Percentiles rank a stretch among this genome's conserved stretches.
These are phyloP conservation scores for Atherinomorus stipes DNA, from an alignment of 2,113 vertebrate species.

Conservation along the genomic window DNA sequence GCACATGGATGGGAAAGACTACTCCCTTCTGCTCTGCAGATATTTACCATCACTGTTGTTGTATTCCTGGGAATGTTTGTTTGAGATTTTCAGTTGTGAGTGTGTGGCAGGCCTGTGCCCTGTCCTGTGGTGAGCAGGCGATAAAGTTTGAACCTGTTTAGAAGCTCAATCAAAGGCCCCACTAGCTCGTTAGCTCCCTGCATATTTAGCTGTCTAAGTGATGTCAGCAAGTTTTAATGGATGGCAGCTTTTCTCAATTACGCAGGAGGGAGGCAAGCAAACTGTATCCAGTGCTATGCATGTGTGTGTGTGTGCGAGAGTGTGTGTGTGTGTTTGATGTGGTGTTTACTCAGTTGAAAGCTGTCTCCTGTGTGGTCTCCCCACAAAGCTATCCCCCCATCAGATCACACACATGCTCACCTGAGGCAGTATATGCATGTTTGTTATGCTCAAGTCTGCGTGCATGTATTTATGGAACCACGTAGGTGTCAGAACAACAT, in stretches of 20 bases:
- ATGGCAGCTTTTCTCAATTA: conserved; percentile 82
- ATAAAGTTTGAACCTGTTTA: conserved; percentile 74
- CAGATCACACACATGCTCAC: conserved; percentile 75
- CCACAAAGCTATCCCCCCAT: conserved; percentile 70
- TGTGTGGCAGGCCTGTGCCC: conserved; percentile 58
- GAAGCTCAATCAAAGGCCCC: conserved; percentile 71
- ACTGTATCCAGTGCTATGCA: conserved; percentile 61
- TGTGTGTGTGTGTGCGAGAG: conserved; percentile 48
- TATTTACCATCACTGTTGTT: conserved; percentile 47
- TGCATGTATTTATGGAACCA: conserved; percentile 33
- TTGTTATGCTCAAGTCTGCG: conserved; percentile 20
- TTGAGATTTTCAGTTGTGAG: conserved; percentile 70
- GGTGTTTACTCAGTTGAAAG: conserved; percentile 82
- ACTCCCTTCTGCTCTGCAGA: conserved; percentile 15
- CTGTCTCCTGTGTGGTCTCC: conserved; percentile 83
- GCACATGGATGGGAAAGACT: conserved; percentile 12
- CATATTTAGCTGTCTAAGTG: conserved; percentile 73
- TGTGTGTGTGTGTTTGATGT: conserved; percentile 74
- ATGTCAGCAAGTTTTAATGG: conserved; percentile 84
- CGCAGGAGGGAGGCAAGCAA: conserved; percentile 74
- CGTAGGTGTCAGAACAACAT: conserved; percentile 53
- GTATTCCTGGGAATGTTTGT: conserved; percentile 59
- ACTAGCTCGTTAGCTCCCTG: conserved; percentile 74
- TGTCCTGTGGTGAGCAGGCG: conserved; percentile 51
- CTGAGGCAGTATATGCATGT: conserved; percentile 62